These are phyloP conservation scores for Sminthopsis crassicaudata DNA, from an alignment of 2,113 vertebrate species.

Conservation along the genomic window DNA sequence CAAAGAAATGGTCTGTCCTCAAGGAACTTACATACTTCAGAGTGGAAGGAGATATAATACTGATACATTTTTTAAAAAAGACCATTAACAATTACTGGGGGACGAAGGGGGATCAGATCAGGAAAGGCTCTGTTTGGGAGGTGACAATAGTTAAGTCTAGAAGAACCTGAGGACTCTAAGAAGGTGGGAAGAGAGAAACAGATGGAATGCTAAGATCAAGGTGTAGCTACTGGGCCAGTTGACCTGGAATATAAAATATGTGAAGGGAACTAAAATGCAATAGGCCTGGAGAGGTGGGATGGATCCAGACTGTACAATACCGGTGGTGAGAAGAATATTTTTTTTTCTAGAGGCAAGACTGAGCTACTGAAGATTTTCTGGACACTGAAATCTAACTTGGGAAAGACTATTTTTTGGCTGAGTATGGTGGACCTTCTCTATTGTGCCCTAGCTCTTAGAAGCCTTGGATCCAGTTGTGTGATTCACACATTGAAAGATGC, in stretches of 20 bases:
- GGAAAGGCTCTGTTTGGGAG: neutral
- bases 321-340: neutral
- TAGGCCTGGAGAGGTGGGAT: neutral
- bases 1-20: neutral
- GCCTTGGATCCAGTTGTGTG: neutral
- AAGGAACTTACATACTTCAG: neutral
- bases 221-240: neutral
- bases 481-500: neutral
- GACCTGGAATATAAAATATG: neutral
- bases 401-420: neutral
- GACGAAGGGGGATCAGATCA: neutral
- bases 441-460: neutral
- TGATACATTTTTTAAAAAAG: neutral
- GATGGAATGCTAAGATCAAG: neutral
- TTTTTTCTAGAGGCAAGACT: neutral
- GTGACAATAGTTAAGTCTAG: neutral
- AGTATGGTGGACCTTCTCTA: neutral
- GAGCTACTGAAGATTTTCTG: neutral
- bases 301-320: neutral
- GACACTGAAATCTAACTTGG: neutral
- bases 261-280: neutral
- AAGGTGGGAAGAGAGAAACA: neutral
- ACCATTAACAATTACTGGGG: neutral
- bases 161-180: neutral
- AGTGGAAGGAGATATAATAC: neutral